These are phyloP conservation scores for Aspidapion aeneum DNA, from an alignment of 2,888 invertebrate genomes.

Conservation along the genomic window DNA sequence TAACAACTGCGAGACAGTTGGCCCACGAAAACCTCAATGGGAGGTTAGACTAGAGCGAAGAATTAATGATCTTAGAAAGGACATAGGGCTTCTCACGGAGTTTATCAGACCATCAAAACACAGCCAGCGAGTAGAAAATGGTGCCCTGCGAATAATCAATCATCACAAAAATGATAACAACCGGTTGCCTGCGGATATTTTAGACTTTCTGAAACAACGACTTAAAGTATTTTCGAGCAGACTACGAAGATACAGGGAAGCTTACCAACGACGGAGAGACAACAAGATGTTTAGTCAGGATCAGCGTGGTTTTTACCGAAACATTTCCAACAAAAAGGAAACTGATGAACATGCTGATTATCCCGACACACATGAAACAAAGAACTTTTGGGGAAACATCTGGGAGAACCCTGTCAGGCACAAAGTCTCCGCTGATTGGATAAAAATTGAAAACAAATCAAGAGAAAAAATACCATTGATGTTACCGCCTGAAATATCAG, in stretches of 20 bases:
- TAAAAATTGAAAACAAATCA: background rate
- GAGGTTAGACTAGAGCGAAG: background rate
- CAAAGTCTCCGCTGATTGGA: background rate
- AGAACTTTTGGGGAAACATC: background rate
- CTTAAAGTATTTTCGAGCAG: background rate
- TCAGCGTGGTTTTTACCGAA: background rate
- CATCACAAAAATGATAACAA: background rate
- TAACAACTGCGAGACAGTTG: no score
- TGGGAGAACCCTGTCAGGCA: background rate
- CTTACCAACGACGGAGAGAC: background rate
- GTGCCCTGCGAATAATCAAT: background rate
- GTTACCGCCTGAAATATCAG: background rate
- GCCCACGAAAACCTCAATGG: background rate
- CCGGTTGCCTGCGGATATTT: background rate
- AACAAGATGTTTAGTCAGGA: background rate
- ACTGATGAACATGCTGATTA: background rate
- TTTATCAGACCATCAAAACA: background rate
- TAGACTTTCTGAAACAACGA: background rate
- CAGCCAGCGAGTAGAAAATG: background rate
- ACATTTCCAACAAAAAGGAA: background rate
- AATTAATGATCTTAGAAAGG: background rate
- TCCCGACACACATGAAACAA: background rate
- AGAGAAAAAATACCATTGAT: background rate
- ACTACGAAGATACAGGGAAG: background rate
- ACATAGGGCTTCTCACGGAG: background rate